Evolutionary conservation across 2,113 vertebrate species (phyloP), one percentile per base, ranked within the genome.

Genomic region (Xiphophorus hellerii): DNA sequence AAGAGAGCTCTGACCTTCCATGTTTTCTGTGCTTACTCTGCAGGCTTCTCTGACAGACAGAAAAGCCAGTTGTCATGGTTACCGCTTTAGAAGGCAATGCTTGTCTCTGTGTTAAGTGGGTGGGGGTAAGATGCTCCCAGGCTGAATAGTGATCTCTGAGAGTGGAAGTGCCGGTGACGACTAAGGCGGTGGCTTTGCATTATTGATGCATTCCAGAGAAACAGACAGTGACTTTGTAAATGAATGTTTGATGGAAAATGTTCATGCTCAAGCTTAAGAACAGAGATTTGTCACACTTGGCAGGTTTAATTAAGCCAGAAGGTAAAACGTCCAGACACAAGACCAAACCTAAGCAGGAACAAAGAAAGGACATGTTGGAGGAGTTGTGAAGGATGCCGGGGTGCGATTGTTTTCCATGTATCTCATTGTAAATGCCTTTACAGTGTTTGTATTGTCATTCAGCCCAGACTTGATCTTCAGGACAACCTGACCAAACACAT

Each of bases 81-180:
- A 93, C 89, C 39, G 11, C 62, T 8, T 75, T 44, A 67, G 66
- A 82, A 70, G 84, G 61, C 77, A 66, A 69, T 75, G 65, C 77
- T 62, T 20, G 70, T 92, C 81, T 90, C 87, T 62, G 20, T 92
- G 86, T 88, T 82, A 85, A 90, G 83, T 63, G 77, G 87, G 78
- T 78, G 80, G 82, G 69, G 82, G 30, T 27, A 39, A 74, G 79
- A 80, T 81, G 81, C 67, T 48, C 14, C 44, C 44, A 48, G 44
- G 15, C 44, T 48, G 44, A 48, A 48, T 15, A 48, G 4, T 1
- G 65, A 70, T 80, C 51, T n/a, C 67, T 77, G 60, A 17, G 27
- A 1, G 17, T 7, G 1, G n/a, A 60, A 30, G 25, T 51, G 73
- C 73, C 11, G 15, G 51, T 27, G 66, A 61, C 1, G 44, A 37